Base-by-base conservation (phyloP, 2,888 invertebrate species). In the Pemphredon lugubris region DNA sequence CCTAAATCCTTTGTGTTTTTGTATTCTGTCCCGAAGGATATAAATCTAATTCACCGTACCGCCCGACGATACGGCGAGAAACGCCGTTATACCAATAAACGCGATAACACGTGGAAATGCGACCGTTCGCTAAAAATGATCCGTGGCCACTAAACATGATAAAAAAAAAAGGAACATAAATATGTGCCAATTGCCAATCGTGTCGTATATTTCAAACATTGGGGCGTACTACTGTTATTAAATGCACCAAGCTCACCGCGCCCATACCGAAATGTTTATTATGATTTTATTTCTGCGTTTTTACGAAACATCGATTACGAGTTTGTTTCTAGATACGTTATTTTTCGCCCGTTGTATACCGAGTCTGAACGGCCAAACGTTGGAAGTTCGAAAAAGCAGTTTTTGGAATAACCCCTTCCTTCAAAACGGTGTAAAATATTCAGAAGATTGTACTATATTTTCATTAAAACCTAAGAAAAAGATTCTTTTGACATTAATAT, bases 21-120 rank as follows among this genome's bases (percentile, higher is more conserved):
- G 55, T 32, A 11, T 65, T 45, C 51, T 40, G 58, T 61, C 66
- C n/a, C 61, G 65, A 71, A 73, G 68, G 45, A 66, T 70, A 74
- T 80, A 80, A 78, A 81, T 81, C 74, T 60, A 66, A 71, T 61
- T 55, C 47, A 67, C 48, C 58, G 71, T 61, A 70, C 45, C 59
- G 61, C 67, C n/a, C 47, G 72, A 65, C 65, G 74, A 72, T 75
- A 78, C 67, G 66, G 63, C 67, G 55, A 55, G 69, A 40, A 7
- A 65, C 57, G 73, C 59, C 64, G 71, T 77, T 70, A 74, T 71
- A 75, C 77, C 73, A 39, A 53, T 23, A 39, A 39, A 39, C 13
- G 39, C 7, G 18, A 40, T 26, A 40, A n/a, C 23, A 2, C 14
- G 13, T n/a, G 16, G 6, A 14, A 21, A 30, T 14, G 48, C 7